phyloP scores from a whole-genome alignment of 1,140 invertebrate species.

The Micrasema minimum region DNA sequence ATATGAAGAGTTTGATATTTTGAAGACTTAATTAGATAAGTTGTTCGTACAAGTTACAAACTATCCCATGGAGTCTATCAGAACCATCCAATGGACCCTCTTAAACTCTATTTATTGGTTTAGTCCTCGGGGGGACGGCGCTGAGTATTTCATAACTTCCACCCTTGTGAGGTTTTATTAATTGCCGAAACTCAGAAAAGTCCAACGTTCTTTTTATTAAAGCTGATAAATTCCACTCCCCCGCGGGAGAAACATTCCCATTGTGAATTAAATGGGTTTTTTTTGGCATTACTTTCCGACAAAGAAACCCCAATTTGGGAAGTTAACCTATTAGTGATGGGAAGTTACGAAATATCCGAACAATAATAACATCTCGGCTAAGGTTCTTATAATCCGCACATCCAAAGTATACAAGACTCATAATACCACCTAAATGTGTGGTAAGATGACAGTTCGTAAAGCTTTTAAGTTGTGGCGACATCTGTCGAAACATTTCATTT shows the following conservation, averaged over 20 bases:
- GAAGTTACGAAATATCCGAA: neutral
- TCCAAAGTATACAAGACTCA: too few relatives aligned
- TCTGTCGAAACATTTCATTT: too few relatives aligned
- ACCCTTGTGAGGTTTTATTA: conserved; percentile 1
- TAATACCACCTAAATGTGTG: too few relatives aligned
- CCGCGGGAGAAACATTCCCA: conserved; percentile 1
- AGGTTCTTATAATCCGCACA: too few relatives aligned
- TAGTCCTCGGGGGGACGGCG: neutral
- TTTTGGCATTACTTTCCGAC: conserved; percentile 11
- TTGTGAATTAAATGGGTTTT: conserved; percentile 33
- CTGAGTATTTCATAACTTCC: neutral
- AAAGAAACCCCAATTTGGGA: conserved; percentile 3
- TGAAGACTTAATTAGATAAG: conserved; percentile 6
- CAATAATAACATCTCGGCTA: too few relatives aligned
- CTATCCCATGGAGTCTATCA: conserved; percentile 13
- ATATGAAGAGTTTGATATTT: neutral
- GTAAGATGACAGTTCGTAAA: too few relatives aligned
- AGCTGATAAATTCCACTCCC: conserved; percentile 25
- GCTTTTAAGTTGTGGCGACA: too few relatives aligned
- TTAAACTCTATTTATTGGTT: conserved; percentile 7
- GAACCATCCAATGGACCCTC: conserved; percentile 13
- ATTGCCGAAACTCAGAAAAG: conserved; percentile 1
- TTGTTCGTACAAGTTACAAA: neutral
- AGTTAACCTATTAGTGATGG: conserved; percentile 18
- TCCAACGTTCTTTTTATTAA: conserved; percentile 15